Conservation (phyloP, 2,888 invertebrate species). For the Arge pagana region DNA sequence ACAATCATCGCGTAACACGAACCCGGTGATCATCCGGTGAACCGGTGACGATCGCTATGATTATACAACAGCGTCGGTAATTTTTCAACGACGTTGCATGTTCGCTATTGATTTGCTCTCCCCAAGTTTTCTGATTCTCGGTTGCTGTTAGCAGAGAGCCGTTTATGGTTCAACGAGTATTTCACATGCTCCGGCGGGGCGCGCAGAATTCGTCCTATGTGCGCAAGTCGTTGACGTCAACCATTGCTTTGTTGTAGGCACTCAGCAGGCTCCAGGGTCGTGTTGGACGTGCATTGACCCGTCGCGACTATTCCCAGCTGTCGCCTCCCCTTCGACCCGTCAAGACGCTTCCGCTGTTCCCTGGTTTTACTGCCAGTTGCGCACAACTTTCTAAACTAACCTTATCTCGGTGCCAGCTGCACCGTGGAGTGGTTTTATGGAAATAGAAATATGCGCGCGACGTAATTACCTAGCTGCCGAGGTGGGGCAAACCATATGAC, state of each 20-base stretch:
- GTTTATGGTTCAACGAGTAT: conserved; percentile 34
- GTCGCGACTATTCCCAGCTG: conserved; percentile 25
- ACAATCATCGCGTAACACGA: too few relatives aligned
- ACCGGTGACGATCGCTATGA: too few relatives aligned
- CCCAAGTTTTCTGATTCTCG: conserved; percentile 25
- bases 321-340: conserved; percentile 28
- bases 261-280: not conserved
- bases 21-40: too few relatives aligned
- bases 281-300: conserved; percentile 35
- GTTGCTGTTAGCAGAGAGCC: conserved; percentile 29
- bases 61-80: too few relatives aligned
- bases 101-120: conserved; percentile 41
- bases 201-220: conserved; percentile 27
- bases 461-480: conserved; percentile 7
- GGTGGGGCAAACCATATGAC: conserved; percentile 14
- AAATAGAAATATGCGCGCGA: conserved; percentile 10
- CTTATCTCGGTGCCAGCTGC: conserved; percentile 28
- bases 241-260: conserved; percentile 19
- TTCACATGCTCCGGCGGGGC: conserved; percentile 32
- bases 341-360: conserved; percentile 10
- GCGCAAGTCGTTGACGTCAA: conserved; percentile 10
- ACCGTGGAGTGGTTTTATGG: conserved; percentile 8
- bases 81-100: too few relatives aligned
- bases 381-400: conserved; percentile 48
- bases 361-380: conserved; percentile 43